Evolutionary conservation across 1,140 invertebrate species (phyloP).

Genomic region (Drosophila ficusphila): DNA sequence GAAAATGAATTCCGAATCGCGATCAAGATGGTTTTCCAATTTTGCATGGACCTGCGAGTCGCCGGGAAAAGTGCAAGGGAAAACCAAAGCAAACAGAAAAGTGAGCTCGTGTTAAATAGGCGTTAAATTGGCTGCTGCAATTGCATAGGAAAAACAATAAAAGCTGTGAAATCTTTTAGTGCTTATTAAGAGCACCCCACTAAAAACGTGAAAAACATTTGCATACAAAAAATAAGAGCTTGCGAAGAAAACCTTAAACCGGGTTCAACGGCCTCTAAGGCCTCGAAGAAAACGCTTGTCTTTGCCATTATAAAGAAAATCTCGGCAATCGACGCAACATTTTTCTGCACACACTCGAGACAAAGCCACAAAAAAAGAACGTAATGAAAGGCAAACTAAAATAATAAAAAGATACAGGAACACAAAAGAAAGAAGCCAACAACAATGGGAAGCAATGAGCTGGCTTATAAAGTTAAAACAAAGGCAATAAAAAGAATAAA

Average conservation of each 20-base stretch:
- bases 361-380: conserved; percentile 25
- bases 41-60: conserved; percentile 30
- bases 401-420: conserved; percentile 26
- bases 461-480: conserved; percentile 38
- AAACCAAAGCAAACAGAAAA: conserved; percentile 2
- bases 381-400: conserved; percentile 48
- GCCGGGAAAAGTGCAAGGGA: conserved; percentile 35
- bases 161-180: conserved; percentile 28
- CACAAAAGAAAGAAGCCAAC: conserved; percentile 3
- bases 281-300: not conserved
- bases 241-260: not conserved
- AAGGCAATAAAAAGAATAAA: conserved; percentile 10
- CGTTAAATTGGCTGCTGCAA: conserved; percentile 56
- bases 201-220: conserved; percentile 12
- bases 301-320: conserved; percentile 19
- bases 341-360: conserved; percentile 38
- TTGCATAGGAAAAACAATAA: conserved; percentile 40
- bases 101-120: conserved; percentile 47
- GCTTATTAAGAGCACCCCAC: conserved; percentile 23
- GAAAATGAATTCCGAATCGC: conserved; percentile 35
- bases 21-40: conserved; percentile 40
- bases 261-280: conserved; percentile 17
- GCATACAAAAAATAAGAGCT: conserved; percentile 13
- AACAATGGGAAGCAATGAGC: conserved; percentile 17
- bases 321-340: conserved; percentile 43